Conservation (phyloP, 2,797 vertebrate species). For the Vultur gryphus region DNA sequence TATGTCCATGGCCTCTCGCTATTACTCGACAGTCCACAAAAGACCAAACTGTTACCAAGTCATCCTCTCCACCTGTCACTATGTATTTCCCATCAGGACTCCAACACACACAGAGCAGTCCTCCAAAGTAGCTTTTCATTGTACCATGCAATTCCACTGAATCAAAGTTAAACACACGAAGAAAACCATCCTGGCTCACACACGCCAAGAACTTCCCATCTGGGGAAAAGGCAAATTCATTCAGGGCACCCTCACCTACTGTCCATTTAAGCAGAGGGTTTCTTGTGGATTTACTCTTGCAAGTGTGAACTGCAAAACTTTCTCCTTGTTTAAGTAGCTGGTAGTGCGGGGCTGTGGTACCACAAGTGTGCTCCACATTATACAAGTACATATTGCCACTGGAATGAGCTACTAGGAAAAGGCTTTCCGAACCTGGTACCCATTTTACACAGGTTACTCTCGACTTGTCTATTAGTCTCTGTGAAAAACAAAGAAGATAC, state of each 20-base stretch:
- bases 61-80: slow-evolving; percentile 94
- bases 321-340: slow-evolving; percentile 97
- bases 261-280: slow-evolving; percentile 98
- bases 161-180: slow-evolving; percentile 94
- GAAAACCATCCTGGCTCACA: slow-evolving; percentile 95
- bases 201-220: slow-evolving; percentile 96
- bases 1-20: slow-evolving; percentile 92
- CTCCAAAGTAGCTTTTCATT: slow-evolving; percentile 99
- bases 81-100: slow-evolving; percentile 96
- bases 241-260: slow-evolving; percentile 93
- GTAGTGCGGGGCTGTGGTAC: slow-evolving; percentile 94
- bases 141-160: slow-evolving; percentile 95
- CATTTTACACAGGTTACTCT: slow-evolving; percentile 96
- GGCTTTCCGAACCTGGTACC: slow-evolving; percentile 96
- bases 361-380: slow-evolving; percentile 95
- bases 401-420: slow-evolving; percentile 95
- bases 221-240: slow-evolving; percentile 96
- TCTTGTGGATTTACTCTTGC: slow-evolving; percentile 97
- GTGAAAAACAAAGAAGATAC: slow-evolving; percentile 75
- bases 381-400: slow-evolving; percentile 98
- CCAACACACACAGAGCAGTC: slow-evolving; percentile 95
- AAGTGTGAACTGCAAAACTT: slow-evolving; percentile 94
- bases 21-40: slow-evolving; percentile 94
- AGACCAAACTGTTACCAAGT: slow-evolving; percentile 96
- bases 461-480: slow-evolving; percentile 99